Conservation (phyloP, 1,140 invertebrate species). For the Heliconius hewitsoni region DNA sequence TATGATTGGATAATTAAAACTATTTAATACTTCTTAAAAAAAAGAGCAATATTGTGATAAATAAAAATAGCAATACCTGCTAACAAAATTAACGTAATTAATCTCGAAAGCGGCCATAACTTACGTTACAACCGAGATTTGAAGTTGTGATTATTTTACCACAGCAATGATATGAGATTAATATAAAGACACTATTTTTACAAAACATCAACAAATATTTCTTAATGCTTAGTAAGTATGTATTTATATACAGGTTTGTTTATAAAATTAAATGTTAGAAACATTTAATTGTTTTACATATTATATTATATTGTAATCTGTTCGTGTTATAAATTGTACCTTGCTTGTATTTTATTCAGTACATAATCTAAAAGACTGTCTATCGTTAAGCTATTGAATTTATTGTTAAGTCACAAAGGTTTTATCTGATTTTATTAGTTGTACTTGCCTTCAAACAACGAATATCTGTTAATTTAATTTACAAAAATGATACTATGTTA, state of each 20-base stretch:
- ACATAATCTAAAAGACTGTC: conserved; percentile 79
- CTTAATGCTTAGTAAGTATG: conserved; percentile 13
- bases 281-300: conserved; percentile 31
- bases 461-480: conserved; percentile 65
- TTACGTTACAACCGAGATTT: conserved; percentile 14
- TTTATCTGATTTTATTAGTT: conserved; percentile 64
- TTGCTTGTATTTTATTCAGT: conserved; percentile 65
- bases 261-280: conserved; percentile 35
- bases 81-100: conserved; percentile 11
- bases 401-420: conserved; percentile 78
- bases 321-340: conserved; percentile 54
- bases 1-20: background rate
- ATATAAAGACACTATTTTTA: conserved; percentile 16
- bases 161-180: conserved; percentile 8
- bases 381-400: conserved; percentile 77
- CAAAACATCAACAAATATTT: conserved; percentile 24
- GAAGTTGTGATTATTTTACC: conserved; percentile 8
- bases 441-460: conserved; percentile 68
- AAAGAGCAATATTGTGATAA: conserved; percentile 12
- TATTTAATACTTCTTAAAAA: conserved; percentile 7
- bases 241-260: conserved; percentile 22
- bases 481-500: conserved; percentile 35
- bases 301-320: conserved; percentile 36
- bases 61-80: conserved; percentile 14
- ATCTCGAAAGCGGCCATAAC: conserved; percentile 11